Evolutionary conservation across 2,888 invertebrate species (phyloP).

Genomic region (Polietes domitor): DNA sequence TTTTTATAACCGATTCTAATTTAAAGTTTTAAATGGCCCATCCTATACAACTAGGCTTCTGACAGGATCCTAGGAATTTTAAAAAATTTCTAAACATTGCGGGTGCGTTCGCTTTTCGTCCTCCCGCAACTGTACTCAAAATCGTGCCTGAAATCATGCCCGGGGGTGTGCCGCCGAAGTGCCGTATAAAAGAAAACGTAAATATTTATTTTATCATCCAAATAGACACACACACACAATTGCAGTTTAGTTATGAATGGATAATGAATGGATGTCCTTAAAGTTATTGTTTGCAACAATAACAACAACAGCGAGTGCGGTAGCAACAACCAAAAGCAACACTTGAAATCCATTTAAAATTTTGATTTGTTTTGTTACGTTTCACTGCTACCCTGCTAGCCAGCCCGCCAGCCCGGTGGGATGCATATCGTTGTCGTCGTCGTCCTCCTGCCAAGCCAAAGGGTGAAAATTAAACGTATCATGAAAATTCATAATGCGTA

Average conservation of each 20-base stretch:
- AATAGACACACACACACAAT: slow-evolving; percentile 39
- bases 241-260: slow-evolving; percentile 45
- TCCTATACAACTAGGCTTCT: no score
- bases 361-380: slow-evolving; percentile 65
- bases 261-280: slow-evolving; percentile 31
- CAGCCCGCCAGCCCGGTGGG: neutral
- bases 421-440: neutral
- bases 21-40: no score
- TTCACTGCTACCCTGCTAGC: slow-evolving; percentile 25
- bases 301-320: slow-evolving; percentile 50
- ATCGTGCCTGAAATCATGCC: no score
- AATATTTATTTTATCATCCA: slow-evolving; percentile 25
- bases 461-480: slow-evolving; percentile 67
- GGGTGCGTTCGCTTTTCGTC: no score
- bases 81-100: no score
- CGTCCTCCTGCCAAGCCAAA: slow-evolving; percentile 23
- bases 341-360: slow-evolving; percentile 68
- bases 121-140: neutral
- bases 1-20: no score
- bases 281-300: slow-evolving; percentile 48
- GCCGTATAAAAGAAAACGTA: neutral
- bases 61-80: no score
- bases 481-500: slow-evolving; percentile 46
- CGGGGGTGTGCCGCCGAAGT: neutral
- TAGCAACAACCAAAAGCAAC: slow-evolving; percentile 54